Conservation (phyloP, 2,113 vertebrate species). For the Alces alces region DNA sequence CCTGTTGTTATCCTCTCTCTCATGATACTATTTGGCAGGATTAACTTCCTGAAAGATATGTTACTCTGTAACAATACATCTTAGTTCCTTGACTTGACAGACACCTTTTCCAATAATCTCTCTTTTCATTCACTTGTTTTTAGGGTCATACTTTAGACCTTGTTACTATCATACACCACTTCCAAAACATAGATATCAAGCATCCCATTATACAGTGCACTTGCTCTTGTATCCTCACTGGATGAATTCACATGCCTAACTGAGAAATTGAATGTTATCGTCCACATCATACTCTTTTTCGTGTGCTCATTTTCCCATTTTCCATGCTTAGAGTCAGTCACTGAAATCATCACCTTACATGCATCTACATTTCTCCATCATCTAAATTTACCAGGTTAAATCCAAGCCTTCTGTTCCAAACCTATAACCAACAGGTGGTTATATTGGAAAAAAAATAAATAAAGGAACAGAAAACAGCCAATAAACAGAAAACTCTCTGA, state of each 20-base stretch:
- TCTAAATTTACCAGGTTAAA: not conserved
- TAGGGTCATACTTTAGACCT: not conserved
- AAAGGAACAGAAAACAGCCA: not conserved
- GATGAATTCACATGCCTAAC: not conserved
- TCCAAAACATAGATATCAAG: not conserved
- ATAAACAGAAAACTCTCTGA: not conserved
- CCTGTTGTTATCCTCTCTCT: not conserved
- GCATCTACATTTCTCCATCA: not conserved
- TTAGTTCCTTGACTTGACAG: not conserved
- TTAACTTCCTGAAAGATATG: not conserved
- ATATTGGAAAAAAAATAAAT: not conserved
- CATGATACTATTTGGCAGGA: not conserved
- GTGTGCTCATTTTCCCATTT: not conserved
- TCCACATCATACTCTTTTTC: not conserved
- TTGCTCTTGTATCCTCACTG: not conserved
- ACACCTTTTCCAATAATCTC: not conserved
- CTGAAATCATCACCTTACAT: not conserved
- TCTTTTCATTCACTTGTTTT: not conserved
- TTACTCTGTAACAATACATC: not conserved
- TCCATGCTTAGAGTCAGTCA: not conserved
- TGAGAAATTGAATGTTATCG: not conserved
- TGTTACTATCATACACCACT: not conserved
- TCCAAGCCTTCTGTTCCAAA: not conserved
- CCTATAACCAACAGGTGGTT: not conserved
- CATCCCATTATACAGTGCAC: no score